Evolutionary conservation across 2,888 invertebrate species (phyloP).

Genomic region (Lypha dubia): DNA sequence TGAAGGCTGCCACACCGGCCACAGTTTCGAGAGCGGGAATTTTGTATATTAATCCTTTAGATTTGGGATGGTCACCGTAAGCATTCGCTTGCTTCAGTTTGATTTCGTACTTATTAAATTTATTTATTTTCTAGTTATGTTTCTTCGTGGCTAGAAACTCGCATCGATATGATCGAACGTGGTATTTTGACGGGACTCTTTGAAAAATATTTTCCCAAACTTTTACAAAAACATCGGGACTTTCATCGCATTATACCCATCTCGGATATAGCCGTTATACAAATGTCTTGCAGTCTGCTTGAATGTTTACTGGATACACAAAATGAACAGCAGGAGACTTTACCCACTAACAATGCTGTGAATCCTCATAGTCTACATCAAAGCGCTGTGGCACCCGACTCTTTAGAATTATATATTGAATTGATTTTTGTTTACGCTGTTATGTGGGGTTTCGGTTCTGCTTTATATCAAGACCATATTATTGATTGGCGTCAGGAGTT

Average conservation of each 20-base stretch:
- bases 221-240: slow-evolving; percentile 90
- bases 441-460: slow-evolving; percentile 97
- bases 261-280: slow-evolving; percentile 94
- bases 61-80: slow-evolving; percentile 97
- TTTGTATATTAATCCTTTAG: slow-evolving; percentile 95
- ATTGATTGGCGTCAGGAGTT: slow-evolving; percentile 97
- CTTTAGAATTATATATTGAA: slow-evolving; percentile 87
- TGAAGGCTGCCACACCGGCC: slow-evolving; percentile 97
- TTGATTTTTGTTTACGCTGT: slow-evolving; percentile 95
- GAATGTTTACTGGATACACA: slow-evolving; percentile 88
- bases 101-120: not conserved
- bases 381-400: slow-evolving; percentile 87
- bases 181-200: slow-evolving; percentile 94
- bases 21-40: slow-evolving; percentile 98
- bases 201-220: slow-evolving; percentile 95
- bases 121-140: slow-evolving; percentile 86
- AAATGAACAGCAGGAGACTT: slow-evolving; percentile 47
- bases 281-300: slow-evolving; percentile 93
- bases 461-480: slow-evolving; percentile 94
- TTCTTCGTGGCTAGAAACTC: slow-evolving; percentile 94
- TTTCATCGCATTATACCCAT: slow-evolving; percentile 96
- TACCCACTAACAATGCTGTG: not conserved
- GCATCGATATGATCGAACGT: slow-evolving; percentile 89
- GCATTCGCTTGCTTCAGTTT: slow-evolving; percentile 78
- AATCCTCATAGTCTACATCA: slow-evolving; percentile 85